A percentile compares a stretch with the other conserved stretches of the same genome.
These are phyloP conservation scores for Prochilodus magdalenae DNA, from an alignment of 2,113 vertebrate species.

Conservation along the genomic window DNA sequence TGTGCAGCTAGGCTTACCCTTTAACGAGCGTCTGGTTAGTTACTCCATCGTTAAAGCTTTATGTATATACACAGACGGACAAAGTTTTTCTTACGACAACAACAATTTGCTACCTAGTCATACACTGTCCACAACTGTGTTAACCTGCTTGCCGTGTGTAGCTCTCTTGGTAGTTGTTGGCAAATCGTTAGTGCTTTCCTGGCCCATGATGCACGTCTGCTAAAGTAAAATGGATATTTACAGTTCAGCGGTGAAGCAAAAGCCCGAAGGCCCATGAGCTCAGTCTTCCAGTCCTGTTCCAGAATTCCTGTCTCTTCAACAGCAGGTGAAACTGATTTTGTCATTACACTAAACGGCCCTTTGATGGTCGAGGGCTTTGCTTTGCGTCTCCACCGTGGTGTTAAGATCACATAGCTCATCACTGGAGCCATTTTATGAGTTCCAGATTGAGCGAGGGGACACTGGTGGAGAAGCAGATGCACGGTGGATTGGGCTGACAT, in stretches of 20 bases:
- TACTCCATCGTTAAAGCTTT: too few species aligned
- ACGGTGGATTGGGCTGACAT: background rate
- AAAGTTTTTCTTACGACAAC: too few species aligned
- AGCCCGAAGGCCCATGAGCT: constrained; percentile 20
- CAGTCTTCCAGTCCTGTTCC: constrained; percentile 29
- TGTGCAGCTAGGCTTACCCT: too few species aligned
- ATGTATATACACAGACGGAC: too few species aligned
- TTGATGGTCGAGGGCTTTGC: constrained; percentile 38
- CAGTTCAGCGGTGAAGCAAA: constrained; percentile 36
- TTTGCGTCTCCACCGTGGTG: constrained; percentile 27
- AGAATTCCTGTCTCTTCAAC: constrained; percentile 9
- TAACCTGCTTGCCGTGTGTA: constrained; percentile 19
- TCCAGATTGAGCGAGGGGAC: constrained; percentile 30
- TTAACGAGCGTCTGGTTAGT: too few species aligned
- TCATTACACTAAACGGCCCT: constrained; percentile 38
- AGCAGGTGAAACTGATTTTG: constrained; percentile 48
- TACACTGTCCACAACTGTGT: background rate
- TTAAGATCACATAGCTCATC: constrained; percentile 32
- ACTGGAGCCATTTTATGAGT: constrained; percentile 35
- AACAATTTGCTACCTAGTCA: too few species aligned
- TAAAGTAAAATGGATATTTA: constrained; percentile 37
- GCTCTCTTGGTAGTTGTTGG: constrained; percentile 9
- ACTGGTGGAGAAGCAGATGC: constrained; percentile 24
- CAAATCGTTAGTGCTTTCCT: constrained; percentile 31
- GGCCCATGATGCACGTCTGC: constrained; percentile 32